Percentiles rank a stretch among this genome's conserved stretches.
Evolutionary conservation across 2,888 invertebrate species (phyloP).

Genomic region (Drosophila sordidapex): DNA sequence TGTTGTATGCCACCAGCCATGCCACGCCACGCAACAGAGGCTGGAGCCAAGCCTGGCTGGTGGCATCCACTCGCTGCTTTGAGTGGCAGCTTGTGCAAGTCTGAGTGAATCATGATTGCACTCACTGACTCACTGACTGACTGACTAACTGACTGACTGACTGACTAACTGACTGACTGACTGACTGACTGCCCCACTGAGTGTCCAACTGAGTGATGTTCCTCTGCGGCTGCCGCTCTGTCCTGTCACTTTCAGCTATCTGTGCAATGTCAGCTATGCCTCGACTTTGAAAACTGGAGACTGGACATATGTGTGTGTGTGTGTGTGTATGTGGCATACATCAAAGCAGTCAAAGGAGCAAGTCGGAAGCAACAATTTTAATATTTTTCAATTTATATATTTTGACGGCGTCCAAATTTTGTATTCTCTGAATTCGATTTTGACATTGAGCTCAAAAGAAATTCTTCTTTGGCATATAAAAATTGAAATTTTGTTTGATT

Average conservation of each 20-base stretch:
- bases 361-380: not conserved
- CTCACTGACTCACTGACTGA: slow-evolving; percentile 9
- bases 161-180: slow-evolving; percentile 2
- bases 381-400: not conserved
- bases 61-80: slow-evolving; percentile 8
- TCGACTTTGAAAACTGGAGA: not conserved
- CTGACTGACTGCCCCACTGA: slow-evolving; percentile 33
- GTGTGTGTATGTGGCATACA: not conserved
- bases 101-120: slow-evolving; percentile 54
- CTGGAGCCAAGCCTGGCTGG: slow-evolving; percentile 28
- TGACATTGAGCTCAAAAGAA: too few species aligned
- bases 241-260: slow-evolving; percentile 20
- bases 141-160: slow-evolving; percentile 13
- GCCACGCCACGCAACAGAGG: not conserved
- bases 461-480: not conserved
- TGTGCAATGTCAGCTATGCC: slow-evolving; percentile 1
- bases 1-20: slow-evolving; percentile 25
- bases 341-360: not conserved
- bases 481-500: not conserved
- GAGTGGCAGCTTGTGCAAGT: slow-evolving; percentile 65
- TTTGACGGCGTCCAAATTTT: not conserved
- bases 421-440: not conserved
- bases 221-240: slow-evolving; percentile 16
- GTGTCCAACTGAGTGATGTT: slow-evolving; percentile 46
- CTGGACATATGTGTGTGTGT: not conserved